phyloP scores from a whole-genome alignment of 2,113 vertebrate genomes.

The Bujurquina vittata region DNA sequence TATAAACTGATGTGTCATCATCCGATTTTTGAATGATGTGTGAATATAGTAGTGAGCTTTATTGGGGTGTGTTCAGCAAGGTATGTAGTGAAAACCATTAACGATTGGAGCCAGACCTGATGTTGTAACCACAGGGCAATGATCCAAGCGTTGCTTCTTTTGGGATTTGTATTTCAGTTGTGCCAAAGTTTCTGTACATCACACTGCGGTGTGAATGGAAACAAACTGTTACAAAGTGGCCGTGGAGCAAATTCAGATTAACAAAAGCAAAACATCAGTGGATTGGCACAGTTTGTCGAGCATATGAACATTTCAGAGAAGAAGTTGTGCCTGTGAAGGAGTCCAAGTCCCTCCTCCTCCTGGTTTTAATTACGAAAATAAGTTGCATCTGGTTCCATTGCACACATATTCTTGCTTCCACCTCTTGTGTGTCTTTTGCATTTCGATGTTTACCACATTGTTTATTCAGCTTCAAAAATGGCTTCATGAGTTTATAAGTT shows the following conservation, averaged over 20 bases:
- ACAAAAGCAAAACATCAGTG: constrained; percentile 11
- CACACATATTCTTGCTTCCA: constrained; percentile 38
- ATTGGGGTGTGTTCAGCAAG: constrained; percentile 20
- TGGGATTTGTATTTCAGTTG: constrained; percentile 7
- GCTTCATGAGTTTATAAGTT: background rate
- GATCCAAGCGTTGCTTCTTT: constrained; percentile 32
- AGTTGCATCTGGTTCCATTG: constrained; percentile 41
- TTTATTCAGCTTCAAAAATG: constrained; percentile 35
- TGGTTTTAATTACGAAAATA: constrained; percentile 64
- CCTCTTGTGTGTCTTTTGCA: constrained; percentile 24
- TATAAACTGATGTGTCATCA: background rate
- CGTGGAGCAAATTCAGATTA: constrained; percentile 7
- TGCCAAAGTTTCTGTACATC: constrained; percentile 15
- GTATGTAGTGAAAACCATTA: constrained; percentile 46
- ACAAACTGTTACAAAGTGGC: background rate
- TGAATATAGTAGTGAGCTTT: background rate
- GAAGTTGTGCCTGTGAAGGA: background rate
- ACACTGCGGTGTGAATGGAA: background rate
- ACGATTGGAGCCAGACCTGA: constrained; percentile 22
- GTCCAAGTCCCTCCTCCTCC: constrained; percentile 4
- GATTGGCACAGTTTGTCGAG: background rate
- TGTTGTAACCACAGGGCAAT: constrained; percentile 35
- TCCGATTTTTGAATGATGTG: background rate
- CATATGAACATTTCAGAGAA: background rate
- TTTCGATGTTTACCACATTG: constrained; percentile 43